These are phyloP conservation scores for Batillaria attramentaria DNA, from an alignment of 1,140 invertebrate genomes.

Conservation along the genomic window DNA sequence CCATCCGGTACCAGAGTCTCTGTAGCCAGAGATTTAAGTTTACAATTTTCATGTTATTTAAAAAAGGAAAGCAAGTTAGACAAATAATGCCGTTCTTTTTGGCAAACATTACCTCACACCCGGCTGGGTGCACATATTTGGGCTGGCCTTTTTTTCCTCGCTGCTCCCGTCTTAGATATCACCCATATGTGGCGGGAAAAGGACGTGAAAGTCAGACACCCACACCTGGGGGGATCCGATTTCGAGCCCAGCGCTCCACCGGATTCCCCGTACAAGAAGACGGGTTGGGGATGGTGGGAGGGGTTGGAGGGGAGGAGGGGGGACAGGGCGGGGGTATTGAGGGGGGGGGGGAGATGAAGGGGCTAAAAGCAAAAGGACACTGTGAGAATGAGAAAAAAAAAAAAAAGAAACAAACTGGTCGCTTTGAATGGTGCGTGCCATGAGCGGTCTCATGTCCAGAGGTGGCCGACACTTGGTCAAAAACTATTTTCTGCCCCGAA, in stretches of 20 bases:
- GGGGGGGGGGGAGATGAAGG: neutral
- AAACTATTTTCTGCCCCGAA: too few relatives aligned
- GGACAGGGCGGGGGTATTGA: neutral
- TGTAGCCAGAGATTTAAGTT: too few relatives aligned
- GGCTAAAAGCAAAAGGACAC: too few relatives aligned
- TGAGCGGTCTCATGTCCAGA: neutral
- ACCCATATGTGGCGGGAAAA: too few relatives aligned
- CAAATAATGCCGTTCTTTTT: neutral
- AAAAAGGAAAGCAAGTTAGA: neutral
- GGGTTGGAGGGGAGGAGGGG: neutral
- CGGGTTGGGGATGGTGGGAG: neutral
- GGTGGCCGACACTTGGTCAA: neutral
- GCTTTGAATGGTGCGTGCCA: neutral
- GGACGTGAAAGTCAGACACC: neutral
- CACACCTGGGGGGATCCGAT: neutral
- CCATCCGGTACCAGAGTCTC: too few relatives aligned
- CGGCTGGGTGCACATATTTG: neutral
- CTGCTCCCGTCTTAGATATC: too few relatives aligned
- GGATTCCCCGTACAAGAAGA: neutral
- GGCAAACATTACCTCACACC: neutral
- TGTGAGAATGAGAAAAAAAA: too few relatives aligned
- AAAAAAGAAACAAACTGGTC: too few relatives aligned
- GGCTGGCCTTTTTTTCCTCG: too few relatives aligned
- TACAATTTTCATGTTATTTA: too few relatives aligned
- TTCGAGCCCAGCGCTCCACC: too few relatives aligned